Conservation (phyloP, 2,113 vertebrate genomes). For the Epinephelus fuscoguttatus region DNA sequence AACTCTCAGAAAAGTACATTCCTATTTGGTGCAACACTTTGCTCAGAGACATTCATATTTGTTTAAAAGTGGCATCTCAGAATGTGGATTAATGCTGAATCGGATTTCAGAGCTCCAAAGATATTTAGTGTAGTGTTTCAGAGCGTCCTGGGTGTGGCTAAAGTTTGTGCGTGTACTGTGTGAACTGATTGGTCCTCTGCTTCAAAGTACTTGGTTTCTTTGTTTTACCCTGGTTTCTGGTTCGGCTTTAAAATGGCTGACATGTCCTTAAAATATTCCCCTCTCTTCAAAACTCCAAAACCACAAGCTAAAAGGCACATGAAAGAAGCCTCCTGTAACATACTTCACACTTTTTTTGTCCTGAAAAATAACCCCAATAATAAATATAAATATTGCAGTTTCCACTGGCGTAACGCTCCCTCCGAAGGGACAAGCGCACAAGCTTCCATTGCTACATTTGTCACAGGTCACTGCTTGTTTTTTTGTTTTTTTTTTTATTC, state of each 20-base stretch:
- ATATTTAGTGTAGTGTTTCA: neutral
- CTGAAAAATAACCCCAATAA: slow-evolving; percentile 22
- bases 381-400: slow-evolving; percentile 47
- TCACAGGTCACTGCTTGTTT: slow-evolving; percentile 46
- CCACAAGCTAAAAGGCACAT: slow-evolving; percentile 76
- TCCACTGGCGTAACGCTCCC: slow-evolving; percentile 16
- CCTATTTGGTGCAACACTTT: slow-evolving; percentile 65
- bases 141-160: neutral
- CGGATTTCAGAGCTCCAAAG: neutral
- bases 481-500: neutral
- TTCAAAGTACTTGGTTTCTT: slow-evolving; percentile 26
- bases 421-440: slow-evolving; percentile 23
- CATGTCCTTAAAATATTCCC: slow-evolving; percentile 19
- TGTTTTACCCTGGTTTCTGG: slow-evolving; percentile 29
- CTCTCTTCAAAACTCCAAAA: slow-evolving; percentile 27
- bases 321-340: slow-evolving; percentile 67
- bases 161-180: slow-evolving; percentile 4
- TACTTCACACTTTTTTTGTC: slow-evolving; percentile 6
- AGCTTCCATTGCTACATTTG: slow-evolving; percentile 75
- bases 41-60: slow-evolving; percentile 57
- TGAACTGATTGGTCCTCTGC: slow-evolving; percentile 44
- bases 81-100: slow-evolving; percentile 6
- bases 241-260: slow-evolving; percentile 54
- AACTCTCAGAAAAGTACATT: slow-evolving; percentile 65
- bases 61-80: slow-evolving; percentile 43